A percentile compares a stretch with the other conserved stretches of the same genome.
These are phyloP conservation scores for Hydrozoanthus tunicans DNA, from an alignment of 64 coral and sea anemone genomes.

Conservation along the genomic window DNA sequence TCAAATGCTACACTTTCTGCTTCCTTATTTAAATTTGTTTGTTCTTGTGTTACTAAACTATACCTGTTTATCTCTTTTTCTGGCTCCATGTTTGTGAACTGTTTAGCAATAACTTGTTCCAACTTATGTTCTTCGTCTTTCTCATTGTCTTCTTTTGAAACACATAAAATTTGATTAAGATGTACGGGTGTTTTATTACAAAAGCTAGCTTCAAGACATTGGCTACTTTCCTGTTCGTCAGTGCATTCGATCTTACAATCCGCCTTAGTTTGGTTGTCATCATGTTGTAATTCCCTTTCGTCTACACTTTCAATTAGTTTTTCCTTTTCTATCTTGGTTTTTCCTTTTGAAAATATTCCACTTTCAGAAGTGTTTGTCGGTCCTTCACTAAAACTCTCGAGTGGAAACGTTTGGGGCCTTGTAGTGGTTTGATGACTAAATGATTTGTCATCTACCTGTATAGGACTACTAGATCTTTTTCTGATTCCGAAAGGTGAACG, in stretches of 20 bases:
- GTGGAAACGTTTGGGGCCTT: conserved; percentile 26
- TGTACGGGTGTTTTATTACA: background rate
- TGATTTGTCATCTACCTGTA: background rate
- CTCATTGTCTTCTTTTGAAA: background rate
- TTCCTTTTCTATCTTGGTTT: background rate
- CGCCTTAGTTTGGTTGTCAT: background rate
- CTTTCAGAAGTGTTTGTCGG: background rate
- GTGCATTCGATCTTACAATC: background rate
- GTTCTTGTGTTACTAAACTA: background rate
- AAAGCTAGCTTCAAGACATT: background rate
- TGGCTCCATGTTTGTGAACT: background rate
- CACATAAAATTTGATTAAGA: background rate
- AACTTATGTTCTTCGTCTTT: background rate
- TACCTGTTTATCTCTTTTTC: background rate
- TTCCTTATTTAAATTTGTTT: background rate
- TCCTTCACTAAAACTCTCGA: background rate
- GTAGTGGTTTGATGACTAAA: background rate
- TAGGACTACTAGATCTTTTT: conserved; percentile 12
- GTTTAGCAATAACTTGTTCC: background rate
- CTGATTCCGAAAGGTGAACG: conserved; percentile 31
- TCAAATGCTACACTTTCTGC: conserved; percentile 37
- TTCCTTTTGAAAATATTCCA: background rate
- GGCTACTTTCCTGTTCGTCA: conserved; percentile 1
- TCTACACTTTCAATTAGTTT: background rate
- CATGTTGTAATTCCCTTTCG: background rate